Base-by-base conservation (phyloP, 1,140 invertebrate species). In the Pogonognathellus flavescens region DNA sequence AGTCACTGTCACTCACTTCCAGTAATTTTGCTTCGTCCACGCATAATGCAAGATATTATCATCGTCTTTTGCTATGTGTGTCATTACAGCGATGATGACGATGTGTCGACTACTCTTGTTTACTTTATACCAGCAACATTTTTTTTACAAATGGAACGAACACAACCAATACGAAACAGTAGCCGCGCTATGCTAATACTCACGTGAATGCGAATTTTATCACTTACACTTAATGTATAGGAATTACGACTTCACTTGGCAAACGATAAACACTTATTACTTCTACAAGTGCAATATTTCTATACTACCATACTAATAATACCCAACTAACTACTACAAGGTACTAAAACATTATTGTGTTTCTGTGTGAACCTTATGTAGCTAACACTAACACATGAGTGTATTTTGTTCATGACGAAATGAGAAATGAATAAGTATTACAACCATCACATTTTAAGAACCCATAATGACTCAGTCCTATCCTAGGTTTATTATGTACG, bases 401-500 rank as follows among this genome's bases (percentile, higher is more conserved):
- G 25, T 13, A 20, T 25, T 72, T 41, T 31, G 14, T 49, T 76
- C 70, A 49, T 76, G 70, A 76, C 31, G 70, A 25, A 76, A 76
- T 18, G 70, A 49, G 70, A 25, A 76, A 76, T 18, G 70, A 49
- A 76, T 20, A 41, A 41, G 31, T 41, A 41, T n/a, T 7, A 76
- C 11, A 11, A 18, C n/a, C 14, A n/a, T 76, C 14, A 76, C 70
- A 76, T 66, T 76, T 76, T 50, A 76, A 76, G 70, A 76, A 76
- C n/a, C 25, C 41, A 76, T 76, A 76, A n/a, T 76, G 70, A 76
- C 70, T 76, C 70, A 76, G 22, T 41, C 8, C n/a, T n/a, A n/a
- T n/a, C n/a, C n/a, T n/a, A 16, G 13, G 66, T 72, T 18, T 5
- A 16, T 18, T 18, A 60, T 60, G n/a, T 16, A 60, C n/a, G 14